Base-by-base conservation (phyloP, 2,797 vertebrate genomes). In the Tauraco hartlaubi region DNA sequence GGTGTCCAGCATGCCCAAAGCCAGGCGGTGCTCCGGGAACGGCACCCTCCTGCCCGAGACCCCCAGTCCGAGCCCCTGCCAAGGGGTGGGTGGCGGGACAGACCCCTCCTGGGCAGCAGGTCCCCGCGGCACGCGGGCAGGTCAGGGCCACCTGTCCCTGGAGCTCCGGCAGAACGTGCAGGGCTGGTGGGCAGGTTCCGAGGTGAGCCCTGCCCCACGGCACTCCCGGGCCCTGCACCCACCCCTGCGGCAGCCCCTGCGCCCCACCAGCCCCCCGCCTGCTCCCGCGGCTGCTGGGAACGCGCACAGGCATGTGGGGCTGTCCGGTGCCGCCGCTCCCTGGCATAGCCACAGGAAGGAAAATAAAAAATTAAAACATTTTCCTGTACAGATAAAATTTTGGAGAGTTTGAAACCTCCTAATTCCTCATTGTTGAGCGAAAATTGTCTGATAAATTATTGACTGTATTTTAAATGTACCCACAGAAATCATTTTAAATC, bases 371-470 rank as follows among this genome's bases (percentile, higher is more conserved):
- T 31, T 85, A 35, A 88, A 69, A 52, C 13, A 18, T 80, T 90
- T 76, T 91, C 21, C 56, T 52, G 49, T 46, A 61, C 61, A 85
- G 49, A 92, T 29, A 91, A 92, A 81, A 90, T 88, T 90, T 69
- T 95, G 83, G 89, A 74, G 90, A 17, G 46, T 74, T 78, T 77
- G 71, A 90, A 84, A 75, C 52, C 52, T 93, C 94, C 90, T 93
- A 94, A 96, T 97, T 97, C 95, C 92, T 96, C 81, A 91, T 63
- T 94, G 95, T 95, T 91, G 83, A 90, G 52, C 41, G 59, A 92
- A 97, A 97, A 96, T 91, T 92, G 76, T 74, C 68, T 78, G 48
- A 72, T 97, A 96, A 97, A 98, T 98, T 96, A 97, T 97, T 93
- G 91, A 98, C 88, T 35, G 62, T 85, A 96, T 97, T 97, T 97